These are phyloP conservation scores for Meloidogyne hapla DNA, from an alignment of 1,140 invertebrate genomes.

Conservation along the genomic window DNA sequence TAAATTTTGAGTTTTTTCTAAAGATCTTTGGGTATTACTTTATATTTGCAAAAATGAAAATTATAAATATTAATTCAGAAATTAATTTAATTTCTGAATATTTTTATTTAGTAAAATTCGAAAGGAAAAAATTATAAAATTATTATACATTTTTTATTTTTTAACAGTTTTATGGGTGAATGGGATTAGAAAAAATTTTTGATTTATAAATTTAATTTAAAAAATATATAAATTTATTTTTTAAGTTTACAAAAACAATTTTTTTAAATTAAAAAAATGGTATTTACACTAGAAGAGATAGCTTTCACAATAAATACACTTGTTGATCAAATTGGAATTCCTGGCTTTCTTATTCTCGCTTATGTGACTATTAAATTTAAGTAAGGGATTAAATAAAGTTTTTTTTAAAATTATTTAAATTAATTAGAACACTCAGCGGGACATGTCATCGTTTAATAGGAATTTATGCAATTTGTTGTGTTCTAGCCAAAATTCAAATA, in stretches of 20 bases:
- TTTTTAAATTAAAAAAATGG: not conserved
- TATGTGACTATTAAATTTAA: slow-evolving; percentile 10
- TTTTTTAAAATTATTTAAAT: not conserved
- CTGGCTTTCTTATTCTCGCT: not conserved
- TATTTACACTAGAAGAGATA: not conserved
- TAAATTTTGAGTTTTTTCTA: no score
- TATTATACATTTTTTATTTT: no score
- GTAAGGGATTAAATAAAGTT: not conserved
- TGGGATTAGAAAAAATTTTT: no score
- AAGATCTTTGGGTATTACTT: no score
- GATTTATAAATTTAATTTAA: no score
- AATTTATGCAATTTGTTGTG: slow-evolving; percentile 10
- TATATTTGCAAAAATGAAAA: no score
- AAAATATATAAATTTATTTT: not conserved
- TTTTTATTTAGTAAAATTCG: no score
- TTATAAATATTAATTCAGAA: no score
- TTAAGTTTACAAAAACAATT: not conserved
- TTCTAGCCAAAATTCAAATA: slow-evolving; percentile 1
- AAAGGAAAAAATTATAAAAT: no score
- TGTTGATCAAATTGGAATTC: slow-evolving; percentile 14
- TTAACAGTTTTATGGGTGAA: no score
- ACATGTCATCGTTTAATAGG: slow-evolving; percentile 4
- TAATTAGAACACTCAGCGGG: not conserved
- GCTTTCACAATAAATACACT: not conserved
- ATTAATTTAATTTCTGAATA: no score